Evolutionary conservation across 1,140 invertebrate genomes (phyloP), one percentile per base, ranked within the genome.

Genomic region (Apis laboriosa): DNA sequence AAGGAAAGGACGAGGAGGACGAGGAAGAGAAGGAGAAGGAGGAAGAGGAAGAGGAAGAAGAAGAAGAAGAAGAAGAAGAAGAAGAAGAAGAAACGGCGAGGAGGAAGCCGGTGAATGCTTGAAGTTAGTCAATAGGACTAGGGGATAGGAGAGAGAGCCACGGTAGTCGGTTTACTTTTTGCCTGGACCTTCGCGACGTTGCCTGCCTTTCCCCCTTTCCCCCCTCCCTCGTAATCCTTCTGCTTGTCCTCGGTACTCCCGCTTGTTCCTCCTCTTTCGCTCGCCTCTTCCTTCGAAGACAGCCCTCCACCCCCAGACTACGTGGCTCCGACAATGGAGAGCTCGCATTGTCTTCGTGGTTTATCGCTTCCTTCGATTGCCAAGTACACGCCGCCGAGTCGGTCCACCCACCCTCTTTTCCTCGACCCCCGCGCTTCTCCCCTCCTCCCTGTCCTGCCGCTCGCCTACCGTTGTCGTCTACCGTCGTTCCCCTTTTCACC

Each of bases 281-380:
- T 63, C 34, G 72, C 75, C 56, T 84, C 77, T 63, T 82, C 58
- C 75, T 77, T 55, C 76, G 79, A 89, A 76, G 83, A 89, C 77
- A 74, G 74, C 71, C 68, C 78, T 80, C 84, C 86, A 78, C 15
- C 77, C 85, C 83, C 80, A 90, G 90, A 90, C 86, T 88, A 79
- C 71, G 81, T 84, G 84, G 90, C 86, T 87, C 87, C 87, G 86
- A 91, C 90, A 92, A 91, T 90, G 88, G 89, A 89, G 88, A 87
- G 77, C 89, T 87, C 85, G 88, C 90, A 92, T 92, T 92, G 92
- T 92, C 91, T 92, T 92, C 90, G 89, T 92, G 87, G 91, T 92
- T 92, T 92, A 92, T 92, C 90, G 90, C 87, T 92, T 88, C 89
- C 89, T 90, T 90, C 90, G 90, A 91, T 92, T 92, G 92, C 91